Conservation (phyloP, 2,888 invertebrate genomes). For the Lasioglossum malachurum region DNA sequence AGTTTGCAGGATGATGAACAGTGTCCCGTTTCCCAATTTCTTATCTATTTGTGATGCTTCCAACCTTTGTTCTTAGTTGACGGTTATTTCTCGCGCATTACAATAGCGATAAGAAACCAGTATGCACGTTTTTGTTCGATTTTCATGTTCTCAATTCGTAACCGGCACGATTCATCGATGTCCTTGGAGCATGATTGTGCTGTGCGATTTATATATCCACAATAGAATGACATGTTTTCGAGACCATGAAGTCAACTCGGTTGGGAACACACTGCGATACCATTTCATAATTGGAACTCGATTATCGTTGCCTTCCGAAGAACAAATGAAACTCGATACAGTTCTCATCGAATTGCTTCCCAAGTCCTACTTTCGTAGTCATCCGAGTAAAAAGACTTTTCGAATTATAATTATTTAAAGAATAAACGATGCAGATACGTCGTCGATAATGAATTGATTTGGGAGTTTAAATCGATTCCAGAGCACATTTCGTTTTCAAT, state of each 20-base stretch:
- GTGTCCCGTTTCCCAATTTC: not conserved
- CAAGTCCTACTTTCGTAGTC: not conserved
- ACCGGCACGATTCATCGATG: slow-evolving; percentile 49
- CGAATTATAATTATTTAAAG: not conserved
- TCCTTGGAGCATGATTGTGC: slow-evolving; percentile 41
- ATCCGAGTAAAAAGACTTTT: not conserved
- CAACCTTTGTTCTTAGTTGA: not conserved
- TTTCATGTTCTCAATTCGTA: slow-evolving; percentile 51
- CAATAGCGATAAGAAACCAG: not conserved
- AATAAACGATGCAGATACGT: not conserved
- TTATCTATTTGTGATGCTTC: not conserved
- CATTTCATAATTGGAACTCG: not conserved
- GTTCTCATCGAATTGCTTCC: not conserved
- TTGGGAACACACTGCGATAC: not conserved
- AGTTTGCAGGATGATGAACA: not conserved
- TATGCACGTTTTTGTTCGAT: slow-evolving; percentile 33
- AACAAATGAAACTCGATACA: not conserved
- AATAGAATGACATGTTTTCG: slow-evolving; percentile 19
- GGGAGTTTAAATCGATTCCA: not conserved
- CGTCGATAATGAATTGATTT: slow-evolving; percentile 42
- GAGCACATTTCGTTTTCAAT: too few species aligned
- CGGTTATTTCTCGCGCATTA: not conserved
- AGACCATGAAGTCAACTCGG: slow-evolving; percentile 2
- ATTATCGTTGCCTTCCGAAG: not conserved
- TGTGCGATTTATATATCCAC: not conserved